Evolutionary conservation across 2,888 invertebrate genomes (phyloP).

Genomic region (Abscondita cerata): DNA sequence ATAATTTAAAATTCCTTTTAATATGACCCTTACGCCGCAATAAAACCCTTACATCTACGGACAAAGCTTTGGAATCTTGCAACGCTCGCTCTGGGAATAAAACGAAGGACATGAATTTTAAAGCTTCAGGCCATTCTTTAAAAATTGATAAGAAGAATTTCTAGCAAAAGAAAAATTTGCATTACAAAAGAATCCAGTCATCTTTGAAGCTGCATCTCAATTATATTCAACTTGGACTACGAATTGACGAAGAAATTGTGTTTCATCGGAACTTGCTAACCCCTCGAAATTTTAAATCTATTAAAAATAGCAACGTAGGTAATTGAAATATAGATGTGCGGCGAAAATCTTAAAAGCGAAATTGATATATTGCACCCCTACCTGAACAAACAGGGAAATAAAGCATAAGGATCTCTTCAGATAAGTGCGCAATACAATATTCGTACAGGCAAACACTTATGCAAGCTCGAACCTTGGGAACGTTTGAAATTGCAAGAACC

Average conservation of each 20-base stretch:
- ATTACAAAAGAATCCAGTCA: conserved; percentile 37
- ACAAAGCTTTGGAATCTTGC: conserved; percentile 44
- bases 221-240: conserved; percentile 20
- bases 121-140: conserved; percentile 40
- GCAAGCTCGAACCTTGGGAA: conserved; percentile 22
- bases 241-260: conserved; percentile 24
- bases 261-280: conserved; percentile 1
- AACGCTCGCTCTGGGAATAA: conserved; percentile 42
- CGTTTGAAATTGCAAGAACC: conserved; percentile 25
- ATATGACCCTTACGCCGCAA: conserved; percentile 41
- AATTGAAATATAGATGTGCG: no score
- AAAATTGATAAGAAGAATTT: conserved; percentile 40
- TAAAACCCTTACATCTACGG: conserved; percentile 45
- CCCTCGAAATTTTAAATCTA: conserved; percentile 16
- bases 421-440: conserved; percentile 39
- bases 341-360: no score
- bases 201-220: conserved; percentile 30
- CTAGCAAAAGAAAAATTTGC: conserved; percentile 30
- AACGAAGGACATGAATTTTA: conserved; percentile 45
- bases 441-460: conserved; percentile 33
- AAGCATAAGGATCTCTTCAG: conserved; percentile 34
- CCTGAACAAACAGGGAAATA: conserved; percentile 26
- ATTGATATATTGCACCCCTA: conserved; percentile 23
- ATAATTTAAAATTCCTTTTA: conserved; percentile 45
- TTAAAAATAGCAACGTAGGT: conserved; percentile 6